These are phyloP conservation scores for Oryctes rhinoceros DNA, from an alignment of 1,140 invertebrate genomes.

Conservation along the genomic window DNA sequence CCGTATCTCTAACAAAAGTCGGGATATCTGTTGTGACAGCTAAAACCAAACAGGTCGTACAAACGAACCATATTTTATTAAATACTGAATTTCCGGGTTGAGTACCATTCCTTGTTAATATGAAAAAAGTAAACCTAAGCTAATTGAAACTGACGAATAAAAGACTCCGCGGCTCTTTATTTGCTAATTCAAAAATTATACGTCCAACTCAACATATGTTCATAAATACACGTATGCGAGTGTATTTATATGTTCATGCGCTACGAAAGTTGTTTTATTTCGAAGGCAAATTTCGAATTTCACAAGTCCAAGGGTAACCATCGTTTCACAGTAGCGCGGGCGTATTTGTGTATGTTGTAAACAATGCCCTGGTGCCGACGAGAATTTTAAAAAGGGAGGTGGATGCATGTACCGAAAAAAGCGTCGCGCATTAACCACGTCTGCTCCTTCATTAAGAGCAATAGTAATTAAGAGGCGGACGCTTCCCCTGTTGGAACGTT, in stretches of 20 bases:
- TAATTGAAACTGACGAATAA: too few species aligned
- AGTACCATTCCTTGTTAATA: too few species aligned
- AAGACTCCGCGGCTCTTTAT: too few species aligned
- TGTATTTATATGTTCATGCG: not conserved
- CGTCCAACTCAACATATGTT: too few species aligned
- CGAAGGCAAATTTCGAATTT: constrained; percentile 5
- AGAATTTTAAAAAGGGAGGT: constrained; percentile 32
- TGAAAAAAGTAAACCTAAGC: too few species aligned
- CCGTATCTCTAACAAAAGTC: too few species aligned
- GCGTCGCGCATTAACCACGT: constrained; percentile 32
- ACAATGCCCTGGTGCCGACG: constrained; percentile 7
- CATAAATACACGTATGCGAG: too few species aligned
- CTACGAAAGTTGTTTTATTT: constrained; percentile 9
- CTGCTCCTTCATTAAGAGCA: constrained; percentile 36
- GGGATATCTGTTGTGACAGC: too few species aligned
- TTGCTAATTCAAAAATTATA: too few species aligned
- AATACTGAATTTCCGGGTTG: too few species aligned
- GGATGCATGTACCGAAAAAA: constrained; percentile 28
- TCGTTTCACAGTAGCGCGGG: not conserved
- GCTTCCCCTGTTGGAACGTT: not conserved
- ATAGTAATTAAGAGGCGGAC: constrained; percentile 32
- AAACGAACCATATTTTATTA: too few species aligned
- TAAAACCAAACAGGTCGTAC: too few species aligned
- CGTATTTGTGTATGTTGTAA: not conserved
- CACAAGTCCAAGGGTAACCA: constrained; percentile 6